Evolutionary conservation across 2,113 vertebrate genomes (phyloP).

Genomic region (Oreochromis niloticus): DNA sequence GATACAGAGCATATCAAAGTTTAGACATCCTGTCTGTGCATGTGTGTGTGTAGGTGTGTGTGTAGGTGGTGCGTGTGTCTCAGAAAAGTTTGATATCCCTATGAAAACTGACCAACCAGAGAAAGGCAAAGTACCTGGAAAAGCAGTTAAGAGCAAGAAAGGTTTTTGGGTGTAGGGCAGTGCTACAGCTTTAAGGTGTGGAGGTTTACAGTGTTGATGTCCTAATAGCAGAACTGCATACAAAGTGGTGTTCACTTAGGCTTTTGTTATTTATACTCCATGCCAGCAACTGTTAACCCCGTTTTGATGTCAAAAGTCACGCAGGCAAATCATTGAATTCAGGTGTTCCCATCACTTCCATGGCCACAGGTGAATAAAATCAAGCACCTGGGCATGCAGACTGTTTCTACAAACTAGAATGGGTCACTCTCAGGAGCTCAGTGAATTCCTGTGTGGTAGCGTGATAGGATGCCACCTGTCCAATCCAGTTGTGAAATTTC

Average conservation of each 20-base stretch:
- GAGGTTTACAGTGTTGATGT: not conserved
- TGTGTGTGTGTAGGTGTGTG: not conserved
- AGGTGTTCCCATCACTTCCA: not conserved
- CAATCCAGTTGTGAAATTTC: not conserved
- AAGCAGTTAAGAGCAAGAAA: not conserved
- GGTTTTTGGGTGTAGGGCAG: not conserved
- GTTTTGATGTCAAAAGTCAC: not conserved
- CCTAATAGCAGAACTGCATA: not conserved
- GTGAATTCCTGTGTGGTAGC: not conserved
- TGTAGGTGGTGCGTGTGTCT: not conserved
- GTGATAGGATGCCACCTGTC: not conserved
- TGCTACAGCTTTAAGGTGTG: not conserved
- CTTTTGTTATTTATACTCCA: not conserved
- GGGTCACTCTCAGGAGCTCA: not conserved
- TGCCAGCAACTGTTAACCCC: not conserved
- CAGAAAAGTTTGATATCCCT: not conserved
- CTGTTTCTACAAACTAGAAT: not conserved
- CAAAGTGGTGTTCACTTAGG: not conserved
- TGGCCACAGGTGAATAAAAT: not conserved
- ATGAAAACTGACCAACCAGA: not conserved
- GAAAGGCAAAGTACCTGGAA: not conserved
- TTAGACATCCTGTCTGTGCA: not conserved
- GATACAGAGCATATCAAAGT: conserved; percentile 26
- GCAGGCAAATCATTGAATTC: not conserved
- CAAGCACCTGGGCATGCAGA: not conserved